These are phyloP conservation scores for Acrossocheilus fasciatus DNA, from an alignment of 2,797 vertebrate species.

Conservation along the genomic window DNA sequence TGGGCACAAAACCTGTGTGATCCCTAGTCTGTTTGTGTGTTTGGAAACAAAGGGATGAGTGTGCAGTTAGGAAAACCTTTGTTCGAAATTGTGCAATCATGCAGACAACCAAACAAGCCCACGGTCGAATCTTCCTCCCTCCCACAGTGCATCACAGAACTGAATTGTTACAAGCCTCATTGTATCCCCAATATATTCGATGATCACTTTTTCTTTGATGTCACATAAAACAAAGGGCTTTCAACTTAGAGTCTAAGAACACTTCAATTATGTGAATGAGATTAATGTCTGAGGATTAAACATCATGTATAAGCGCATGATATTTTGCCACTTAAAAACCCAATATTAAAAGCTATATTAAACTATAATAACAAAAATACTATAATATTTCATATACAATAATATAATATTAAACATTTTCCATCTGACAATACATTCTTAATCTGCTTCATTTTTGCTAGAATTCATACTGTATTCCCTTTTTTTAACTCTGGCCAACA, in stretches of 20 bases:
- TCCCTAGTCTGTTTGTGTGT: conserved; percentile 70
- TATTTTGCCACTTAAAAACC: neutral
- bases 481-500: conserved; percentile 63
- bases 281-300: neutral
- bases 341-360: neutral
- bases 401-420: neutral
- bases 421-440: neutral
- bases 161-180: conserved; percentile 41
- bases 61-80: conserved; percentile 79
- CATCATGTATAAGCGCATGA: neutral
- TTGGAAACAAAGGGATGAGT: conserved; percentile 76
- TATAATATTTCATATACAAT: neutral
- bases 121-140: conserved; percentile 63
- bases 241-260: neutral
- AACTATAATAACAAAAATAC: neutral
- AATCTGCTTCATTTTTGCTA: conserved; percentile 59
- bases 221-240: neutral
- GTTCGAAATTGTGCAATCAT: conserved; percentile 81
- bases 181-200: conserved; percentile 37
- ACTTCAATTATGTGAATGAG: conserved; percentile 1
- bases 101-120: conserved; percentile 74
- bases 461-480: conserved; percentile 57
- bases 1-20: conserved; percentile 36
- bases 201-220: conserved; percentile 27
- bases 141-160: conserved; percentile 64